phyloP scores from a whole-genome alignment of 2,113 vertebrate genomes.

The Shinisaurus crocodilurus region DNA sequence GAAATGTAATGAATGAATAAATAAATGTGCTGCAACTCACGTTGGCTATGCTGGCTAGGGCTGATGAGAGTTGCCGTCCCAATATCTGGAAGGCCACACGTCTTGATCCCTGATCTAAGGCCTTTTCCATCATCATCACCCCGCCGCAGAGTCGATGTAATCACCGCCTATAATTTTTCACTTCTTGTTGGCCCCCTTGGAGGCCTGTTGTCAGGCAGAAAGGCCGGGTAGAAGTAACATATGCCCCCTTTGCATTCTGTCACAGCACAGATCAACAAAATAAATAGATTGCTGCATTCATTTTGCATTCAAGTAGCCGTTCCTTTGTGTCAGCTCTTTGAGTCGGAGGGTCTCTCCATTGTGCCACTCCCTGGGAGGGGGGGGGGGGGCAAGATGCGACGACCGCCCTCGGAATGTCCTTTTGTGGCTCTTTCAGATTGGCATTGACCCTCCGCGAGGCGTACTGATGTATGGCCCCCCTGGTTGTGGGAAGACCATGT shows the following conservation, averaged over 20 bases:
- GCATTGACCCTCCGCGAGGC: slow-evolving; percentile 92
- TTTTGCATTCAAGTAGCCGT: not conserved
- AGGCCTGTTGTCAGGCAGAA: not conserved
- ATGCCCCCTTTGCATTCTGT: no score
- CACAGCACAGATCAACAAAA: no score
- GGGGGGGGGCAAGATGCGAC: not conserved
- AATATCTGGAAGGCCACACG: not conserved
- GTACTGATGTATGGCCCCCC: slow-evolving; percentile 96
- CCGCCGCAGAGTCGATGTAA: not conserved
- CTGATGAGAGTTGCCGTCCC: not conserved
- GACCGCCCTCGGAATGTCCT: fast-evolving
- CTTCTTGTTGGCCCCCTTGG: not conserved
- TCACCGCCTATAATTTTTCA: not conserved
- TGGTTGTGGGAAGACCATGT: slow-evolving; percentile 95
- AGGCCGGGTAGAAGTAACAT: not conserved
- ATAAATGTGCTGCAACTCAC: not conserved
- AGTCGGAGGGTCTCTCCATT: not conserved
- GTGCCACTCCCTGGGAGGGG: no score
- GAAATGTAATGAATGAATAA: no score
- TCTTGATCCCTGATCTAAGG: not conserved
- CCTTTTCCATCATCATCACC: not conserved
- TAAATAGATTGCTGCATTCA: no score
- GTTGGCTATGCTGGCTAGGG: not conserved
- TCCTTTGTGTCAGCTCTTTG: not conserved
- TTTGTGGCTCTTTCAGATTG: slow-evolving; percentile 79